phyloP scores from a whole-genome alignment of 2,113 vertebrate genomes.

The Cyanoderma ruficeps region DNA sequence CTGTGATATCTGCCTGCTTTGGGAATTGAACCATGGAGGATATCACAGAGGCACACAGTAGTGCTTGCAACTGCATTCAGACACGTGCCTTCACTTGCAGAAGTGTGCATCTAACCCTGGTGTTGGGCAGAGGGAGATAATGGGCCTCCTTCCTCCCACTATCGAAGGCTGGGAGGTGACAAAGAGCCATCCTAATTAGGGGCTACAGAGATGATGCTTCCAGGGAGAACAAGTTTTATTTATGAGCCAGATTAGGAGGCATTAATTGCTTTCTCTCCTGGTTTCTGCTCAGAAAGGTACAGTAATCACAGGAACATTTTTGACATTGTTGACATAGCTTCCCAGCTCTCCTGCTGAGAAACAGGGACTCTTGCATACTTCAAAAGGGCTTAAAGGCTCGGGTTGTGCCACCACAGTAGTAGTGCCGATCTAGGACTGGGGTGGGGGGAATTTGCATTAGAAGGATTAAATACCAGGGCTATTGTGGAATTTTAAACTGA shows the following conservation, averaged over 20 bases:
- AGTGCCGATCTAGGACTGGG: constrained; percentile 64
- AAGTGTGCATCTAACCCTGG: not conserved
- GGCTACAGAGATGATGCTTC: constrained; percentile 9
- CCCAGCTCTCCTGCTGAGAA: constrained; percentile 76
- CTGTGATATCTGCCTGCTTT: not conserved
- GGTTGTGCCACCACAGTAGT: constrained; percentile 69
- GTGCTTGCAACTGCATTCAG: not conserved
- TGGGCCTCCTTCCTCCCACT: not conserved
- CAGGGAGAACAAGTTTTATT: constrained; percentile 65
- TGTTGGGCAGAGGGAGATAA: not conserved
- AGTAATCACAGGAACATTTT: constrained; percentile 76
- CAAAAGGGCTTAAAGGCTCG: constrained; percentile 74
- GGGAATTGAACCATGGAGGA: not conserved
- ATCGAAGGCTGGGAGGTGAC: not conserved
- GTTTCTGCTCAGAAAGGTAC: constrained; percentile 74
- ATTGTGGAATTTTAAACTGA: constrained; percentile 76
- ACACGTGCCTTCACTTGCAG: not conserved
- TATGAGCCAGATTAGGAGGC: constrained; percentile 71
- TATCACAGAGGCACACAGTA: not conserved
- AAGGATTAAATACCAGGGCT: constrained; percentile 74
- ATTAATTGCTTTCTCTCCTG: constrained; percentile 71
- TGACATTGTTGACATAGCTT: constrained; percentile 74
- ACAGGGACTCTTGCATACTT: constrained; percentile 76
- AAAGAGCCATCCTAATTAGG: constrained; percentile 6
- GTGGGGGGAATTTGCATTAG: constrained; percentile 72